Evolutionary conservation across 2,888 invertebrate species (phyloP), one percentile per base, ranked within the genome.

Genomic region (Volucella inflata): DNA sequence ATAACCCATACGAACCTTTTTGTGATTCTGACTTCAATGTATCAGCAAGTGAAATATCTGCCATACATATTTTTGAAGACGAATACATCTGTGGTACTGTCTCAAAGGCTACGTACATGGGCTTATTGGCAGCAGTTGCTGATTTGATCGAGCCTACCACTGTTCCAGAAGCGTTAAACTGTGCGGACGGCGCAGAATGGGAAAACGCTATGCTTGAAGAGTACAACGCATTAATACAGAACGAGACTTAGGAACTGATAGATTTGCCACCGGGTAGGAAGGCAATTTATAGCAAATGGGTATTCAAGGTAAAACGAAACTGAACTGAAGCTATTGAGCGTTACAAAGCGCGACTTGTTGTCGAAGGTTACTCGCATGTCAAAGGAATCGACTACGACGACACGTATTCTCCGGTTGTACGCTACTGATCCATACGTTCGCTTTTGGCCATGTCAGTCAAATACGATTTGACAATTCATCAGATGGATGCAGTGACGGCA

Each of bases 361-460:
- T 87, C 50, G 79, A 82, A 76, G 87, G 76, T 3, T 87, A 82
- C 51, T 75, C 75, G 50, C 87, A 82, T 64, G 42, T 67, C 42
- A 78, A 79, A 50, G 72, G 57, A 60, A 57, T 85, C 40, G 79
- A 85, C 71, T 85, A 64, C 42, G 85, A 77, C 4, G 76, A 85
- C 40, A 85, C 67, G 17, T 80, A 77, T 53, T 87, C 74, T 21
- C 21, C 21, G 21, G 21, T 21, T 21, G 16, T 82, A 44, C 68
- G 68, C n/a, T 68, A 68, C 16, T 68, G 40, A 10, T 71, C 71
- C 50, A 59, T 71, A 16, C 48, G 59, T n/a, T 71, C 59, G 50
- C 12, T 71, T 48, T 10, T 75, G 16, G 72, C 72, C 1, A 44
- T 77, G 40, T 65, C 82, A 14, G 62, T 48, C 8, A 60, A 68